A percentile compares a stretch with the other conserved stretches of the same genome.
Conservation (phyloP, 2,113 vertebrate genomes). For the Atrichornis clamosus region DNA sequence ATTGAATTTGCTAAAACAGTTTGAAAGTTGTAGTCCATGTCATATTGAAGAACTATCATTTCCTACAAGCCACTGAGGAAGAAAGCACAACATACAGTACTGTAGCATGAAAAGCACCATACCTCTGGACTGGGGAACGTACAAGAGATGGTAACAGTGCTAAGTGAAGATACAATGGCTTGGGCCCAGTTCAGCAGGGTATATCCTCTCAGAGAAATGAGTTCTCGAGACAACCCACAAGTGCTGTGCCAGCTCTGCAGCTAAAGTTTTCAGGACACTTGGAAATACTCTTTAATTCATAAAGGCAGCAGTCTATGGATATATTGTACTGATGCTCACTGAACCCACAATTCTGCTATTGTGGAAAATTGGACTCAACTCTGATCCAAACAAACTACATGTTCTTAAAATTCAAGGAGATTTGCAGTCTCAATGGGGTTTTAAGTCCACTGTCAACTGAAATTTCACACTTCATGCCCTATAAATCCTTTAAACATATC, state of each 20-base stretch:
- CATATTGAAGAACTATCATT: background rate
- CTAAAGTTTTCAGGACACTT: background rate
- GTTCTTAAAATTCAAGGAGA: background rate
- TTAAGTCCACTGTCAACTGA: background rate
- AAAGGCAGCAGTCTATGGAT: background rate
- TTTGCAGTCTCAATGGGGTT: background rate
- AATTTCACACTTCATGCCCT: background rate
- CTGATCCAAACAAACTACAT: background rate
- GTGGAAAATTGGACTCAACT: background rate
- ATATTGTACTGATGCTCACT: background rate
- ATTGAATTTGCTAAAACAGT: background rate
- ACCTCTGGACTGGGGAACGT: background rate
- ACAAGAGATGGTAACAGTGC: background rate
- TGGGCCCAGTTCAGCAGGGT: background rate
- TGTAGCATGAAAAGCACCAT: background rate
- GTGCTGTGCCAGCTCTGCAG: background rate
- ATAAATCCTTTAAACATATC: background rate
- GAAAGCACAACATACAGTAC: background rate
- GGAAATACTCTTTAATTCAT: background rate
- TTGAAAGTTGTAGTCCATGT: background rate
- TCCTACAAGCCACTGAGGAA: background rate
- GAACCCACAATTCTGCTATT: background rate
- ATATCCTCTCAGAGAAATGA: background rate
- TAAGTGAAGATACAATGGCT: background rate
- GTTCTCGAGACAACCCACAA: background rate